phyloP scores from a whole-genome alignment of 2,113 vertebrate species.

The Tympanuchus pallidicinctus region DNA sequence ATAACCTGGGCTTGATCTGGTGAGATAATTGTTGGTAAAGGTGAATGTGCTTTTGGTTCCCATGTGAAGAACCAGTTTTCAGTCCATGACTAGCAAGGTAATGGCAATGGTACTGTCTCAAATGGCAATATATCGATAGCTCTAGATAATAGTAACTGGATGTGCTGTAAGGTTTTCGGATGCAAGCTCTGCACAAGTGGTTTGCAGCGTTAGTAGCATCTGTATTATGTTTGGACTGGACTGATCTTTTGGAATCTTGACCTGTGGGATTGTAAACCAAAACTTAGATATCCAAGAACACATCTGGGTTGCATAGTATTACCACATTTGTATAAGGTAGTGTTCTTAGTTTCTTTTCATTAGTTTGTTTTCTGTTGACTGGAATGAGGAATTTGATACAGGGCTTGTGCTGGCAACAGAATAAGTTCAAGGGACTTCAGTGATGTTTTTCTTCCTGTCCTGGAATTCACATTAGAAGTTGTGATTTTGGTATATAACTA shows the following conservation, averaged over 20 bases:
- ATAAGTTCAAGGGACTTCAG: not conserved
- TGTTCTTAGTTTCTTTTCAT: not conserved
- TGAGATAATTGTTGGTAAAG: not conserved
- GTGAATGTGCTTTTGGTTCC: not conserved
- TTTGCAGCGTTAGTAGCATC: constrained; percentile 2
- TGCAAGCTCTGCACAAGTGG: fast-evolving
- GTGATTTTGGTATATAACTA: not conserved
- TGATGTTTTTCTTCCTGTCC: not conserved
- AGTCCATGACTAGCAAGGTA: not conserved
- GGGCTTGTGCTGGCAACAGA: not conserved
- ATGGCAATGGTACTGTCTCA: not conserved
- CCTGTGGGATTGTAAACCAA: not conserved
- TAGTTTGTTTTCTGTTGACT: constrained; percentile 41
- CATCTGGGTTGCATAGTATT: constrained; percentile 39
- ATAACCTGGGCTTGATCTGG: not conserved
- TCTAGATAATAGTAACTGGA: not conserved
- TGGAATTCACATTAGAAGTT: not conserved
- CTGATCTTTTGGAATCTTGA: constrained; percentile 39
- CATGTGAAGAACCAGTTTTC: not conserved
- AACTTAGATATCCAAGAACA: not conserved
- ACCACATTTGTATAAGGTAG: constrained; percentile 33
- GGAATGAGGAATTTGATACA: constrained; percentile 12
- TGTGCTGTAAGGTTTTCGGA: too few relatives aligned
- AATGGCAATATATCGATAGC: not conserved
- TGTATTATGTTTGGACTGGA: constrained; percentile 5